Percentiles rank a stretch among this genome's conserved stretches.
phyloP scores from a whole-genome alignment of 2,888 invertebrate genomes.

The Pristionchus entomophagus region DNA sequence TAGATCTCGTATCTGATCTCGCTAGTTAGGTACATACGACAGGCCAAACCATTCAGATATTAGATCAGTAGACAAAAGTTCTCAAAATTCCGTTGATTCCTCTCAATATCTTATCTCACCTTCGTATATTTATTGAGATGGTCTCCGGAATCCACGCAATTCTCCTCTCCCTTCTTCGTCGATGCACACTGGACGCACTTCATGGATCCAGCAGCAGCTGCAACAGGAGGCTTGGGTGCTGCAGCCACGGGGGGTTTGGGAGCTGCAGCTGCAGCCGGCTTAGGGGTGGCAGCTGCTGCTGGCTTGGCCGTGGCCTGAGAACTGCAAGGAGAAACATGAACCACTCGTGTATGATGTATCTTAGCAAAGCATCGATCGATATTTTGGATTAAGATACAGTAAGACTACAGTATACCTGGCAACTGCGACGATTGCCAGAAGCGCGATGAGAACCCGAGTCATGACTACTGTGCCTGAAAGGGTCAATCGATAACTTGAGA shows the following conservation, averaged over 20 bases:
- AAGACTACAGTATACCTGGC: slow-evolving; percentile 3
- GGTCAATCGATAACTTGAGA: neutral
- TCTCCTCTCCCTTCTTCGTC: slow-evolving; percentile 33
- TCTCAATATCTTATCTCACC: neutral
- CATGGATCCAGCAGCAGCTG: neutral
- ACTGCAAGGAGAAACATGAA: neutral
- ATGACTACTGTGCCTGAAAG: slow-evolving; percentile 30
- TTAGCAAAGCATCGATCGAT: neutral
- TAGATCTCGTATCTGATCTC: no score
- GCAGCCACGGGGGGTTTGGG: neutral
- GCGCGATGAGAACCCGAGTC: slow-evolving; percentile 38
- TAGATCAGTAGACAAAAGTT: no score
- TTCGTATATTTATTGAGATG: slow-evolving; percentile 3
- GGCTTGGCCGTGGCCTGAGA: slow-evolving; percentile 2
- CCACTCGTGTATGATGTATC: neutral
- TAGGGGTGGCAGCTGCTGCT: slow-evolving; percentile 21
- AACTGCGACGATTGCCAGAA: slow-evolving; percentile 20
- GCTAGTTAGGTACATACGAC: no score
- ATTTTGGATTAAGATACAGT: neutral
- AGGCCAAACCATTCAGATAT: no score
- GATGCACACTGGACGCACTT: slow-evolving; percentile 36
- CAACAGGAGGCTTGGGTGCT: neutral
- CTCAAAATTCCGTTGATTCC: no score
- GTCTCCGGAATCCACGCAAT: slow-evolving; percentile 32
- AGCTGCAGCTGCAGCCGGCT: neutral